Evolutionary conservation across 2,888 invertebrate species (phyloP), one percentile per base, ranked within the genome.

Genomic region (Elysia crispata): DNA sequence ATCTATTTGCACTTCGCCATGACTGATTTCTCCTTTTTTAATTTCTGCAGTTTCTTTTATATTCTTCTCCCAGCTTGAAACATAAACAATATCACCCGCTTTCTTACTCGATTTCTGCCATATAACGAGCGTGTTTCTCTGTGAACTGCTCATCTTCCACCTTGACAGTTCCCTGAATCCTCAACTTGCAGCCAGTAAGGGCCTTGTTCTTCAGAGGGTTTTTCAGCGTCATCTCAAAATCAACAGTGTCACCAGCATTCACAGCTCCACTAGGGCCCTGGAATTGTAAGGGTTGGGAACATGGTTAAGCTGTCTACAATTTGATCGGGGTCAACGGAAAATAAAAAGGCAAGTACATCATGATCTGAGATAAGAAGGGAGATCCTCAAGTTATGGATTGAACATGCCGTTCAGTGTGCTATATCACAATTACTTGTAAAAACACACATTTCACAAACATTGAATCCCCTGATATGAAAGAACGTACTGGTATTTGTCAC

Each of bases 91-190:
- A 15, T 60, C 6, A 15, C 3, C 23, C 60, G 8, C 15, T 8
- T 3, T 23, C 60, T 60, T 23, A 60, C 60, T 23, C 60, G 3
- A 60, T 8, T 5, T 60, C n/a, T 23, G 20, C 23, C 15, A 15
- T 60, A 23, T 60, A 60, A 6, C 20, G n/a, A 5, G 60, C 20
- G 60, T 60, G n/a, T 23, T 60, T 23, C 8, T 54, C 3, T 20
- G 41, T 30, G 30, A 73, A 73, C 1, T 20, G 50, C 3, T 49
- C 23, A 25, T n/a, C 33, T 11, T 54, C 73, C 23, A 54, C 54
- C 5, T 6, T 15, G 41, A 73, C 73, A 25, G 54, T 73, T n/a
- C 73, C 73, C 73, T 73, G 50, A 3, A 73, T 23, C 13, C 6
- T 18, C 73, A 73, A 28, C 54, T 50, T 13, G 28, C 73, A 73